phyloP scores from a whole-genome alignment of 2,113 vertebrate species.

The Stomatorhinus ivindoensis region DNA sequence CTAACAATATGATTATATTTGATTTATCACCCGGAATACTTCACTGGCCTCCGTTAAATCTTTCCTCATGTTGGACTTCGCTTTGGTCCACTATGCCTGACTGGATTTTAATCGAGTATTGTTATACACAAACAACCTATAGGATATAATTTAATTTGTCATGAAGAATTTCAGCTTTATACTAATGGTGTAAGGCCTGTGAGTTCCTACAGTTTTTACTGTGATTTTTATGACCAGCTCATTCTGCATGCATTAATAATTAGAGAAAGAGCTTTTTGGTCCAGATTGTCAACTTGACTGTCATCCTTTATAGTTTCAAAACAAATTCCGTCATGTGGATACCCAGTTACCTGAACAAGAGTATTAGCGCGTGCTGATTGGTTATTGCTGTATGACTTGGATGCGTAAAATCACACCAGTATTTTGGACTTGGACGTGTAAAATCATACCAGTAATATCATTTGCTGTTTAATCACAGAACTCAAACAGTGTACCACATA shows the following conservation, averaged over 20 bases:
- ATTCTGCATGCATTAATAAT: neutral
- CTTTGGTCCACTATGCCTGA: neutral
- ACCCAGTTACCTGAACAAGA: neutral
- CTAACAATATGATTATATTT: neutral
- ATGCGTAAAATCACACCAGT: neutral
- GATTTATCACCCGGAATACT: neutral
- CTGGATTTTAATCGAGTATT: neutral
- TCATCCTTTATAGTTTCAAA: neutral
- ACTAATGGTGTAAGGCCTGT: neutral
- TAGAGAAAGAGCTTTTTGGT: neutral
- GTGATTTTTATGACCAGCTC: neutral
- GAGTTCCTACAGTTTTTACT: neutral
- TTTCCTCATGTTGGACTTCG: neutral
- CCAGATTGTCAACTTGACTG: neutral
- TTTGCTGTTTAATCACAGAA: neutral
- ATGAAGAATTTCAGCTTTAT: neutral
- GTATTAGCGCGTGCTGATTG: neutral
- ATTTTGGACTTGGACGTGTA: neutral
- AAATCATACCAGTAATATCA: neutral
- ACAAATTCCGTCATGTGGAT: neutral
- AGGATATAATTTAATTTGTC: neutral
- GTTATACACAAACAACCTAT: neutral
- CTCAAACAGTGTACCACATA: neutral
- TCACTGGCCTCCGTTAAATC: neutral
- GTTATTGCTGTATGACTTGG: neutral